These are phyloP conservation scores for Rhingia rostrata DNA, from an alignment of 2,888 invertebrate genomes.

Conservation along the genomic window DNA sequence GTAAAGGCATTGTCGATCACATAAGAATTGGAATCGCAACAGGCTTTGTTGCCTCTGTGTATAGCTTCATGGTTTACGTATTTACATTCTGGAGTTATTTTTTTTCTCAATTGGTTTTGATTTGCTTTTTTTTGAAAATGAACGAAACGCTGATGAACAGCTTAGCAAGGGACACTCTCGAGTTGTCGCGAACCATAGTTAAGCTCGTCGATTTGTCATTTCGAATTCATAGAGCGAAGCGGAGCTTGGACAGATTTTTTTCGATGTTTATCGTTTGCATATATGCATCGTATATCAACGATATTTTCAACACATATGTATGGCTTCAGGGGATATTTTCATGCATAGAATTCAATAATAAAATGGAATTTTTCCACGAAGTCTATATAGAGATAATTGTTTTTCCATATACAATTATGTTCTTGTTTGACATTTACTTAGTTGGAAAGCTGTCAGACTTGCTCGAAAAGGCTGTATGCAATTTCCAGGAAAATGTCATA, in stretches of 20 bases:
- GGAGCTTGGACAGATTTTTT: background rate
- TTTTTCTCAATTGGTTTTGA: background rate
- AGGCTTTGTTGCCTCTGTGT: no score
- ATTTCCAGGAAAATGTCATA: background rate
- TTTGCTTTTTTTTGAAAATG: background rate
- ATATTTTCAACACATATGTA: background rate
- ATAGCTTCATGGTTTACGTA: background rate
- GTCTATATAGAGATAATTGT: background rate
- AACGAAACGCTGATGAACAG: background rate
- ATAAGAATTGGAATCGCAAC: no score
- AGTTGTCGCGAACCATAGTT: background rate
- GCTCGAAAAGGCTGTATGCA: background rate
- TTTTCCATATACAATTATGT: background rate
- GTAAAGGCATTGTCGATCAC: no score
- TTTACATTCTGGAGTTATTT: background rate
- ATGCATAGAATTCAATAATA: background rate
- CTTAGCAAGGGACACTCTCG: background rate
- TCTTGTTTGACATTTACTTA: background rate
- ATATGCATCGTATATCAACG: background rate
- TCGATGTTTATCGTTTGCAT: background rate
- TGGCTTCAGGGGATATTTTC: background rate
- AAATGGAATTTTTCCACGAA: accelerated
- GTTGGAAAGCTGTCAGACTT: background rate
- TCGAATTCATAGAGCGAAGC: background rate
- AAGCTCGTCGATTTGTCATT: background rate